phyloP scores from a whole-genome alignment of 2,888 invertebrate genomes.

The Cepaea hortensis region DNA sequence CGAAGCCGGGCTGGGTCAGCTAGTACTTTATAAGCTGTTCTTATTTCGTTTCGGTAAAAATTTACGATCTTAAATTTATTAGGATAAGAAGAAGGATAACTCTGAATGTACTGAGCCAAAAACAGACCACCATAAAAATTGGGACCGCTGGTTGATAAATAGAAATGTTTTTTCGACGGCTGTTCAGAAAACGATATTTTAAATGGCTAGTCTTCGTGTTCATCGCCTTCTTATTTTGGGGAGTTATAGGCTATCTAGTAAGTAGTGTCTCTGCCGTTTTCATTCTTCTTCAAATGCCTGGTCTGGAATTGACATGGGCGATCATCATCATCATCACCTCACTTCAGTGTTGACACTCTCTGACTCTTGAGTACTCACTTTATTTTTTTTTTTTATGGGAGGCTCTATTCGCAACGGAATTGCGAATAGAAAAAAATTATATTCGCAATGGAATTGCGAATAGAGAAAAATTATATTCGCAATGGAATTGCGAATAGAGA shows the following conservation, averaged over 20 bases:
- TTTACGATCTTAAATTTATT: background rate
- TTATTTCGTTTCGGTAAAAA: background rate
- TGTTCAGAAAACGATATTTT: conserved; percentile 21
- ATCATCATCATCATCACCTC: background rate
- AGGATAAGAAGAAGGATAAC: background rate
- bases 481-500: no score
- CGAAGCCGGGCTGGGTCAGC: no score
- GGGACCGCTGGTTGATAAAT: background rate
- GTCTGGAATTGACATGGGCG: background rate
- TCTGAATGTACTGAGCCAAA: background rate
- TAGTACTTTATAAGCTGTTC: no score
- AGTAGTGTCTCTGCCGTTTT: background rate
- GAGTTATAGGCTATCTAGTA: conserved; percentile 33
- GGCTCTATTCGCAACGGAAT: no score
- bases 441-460: no score
- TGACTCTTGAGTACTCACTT: background rate
- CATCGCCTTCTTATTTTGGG: conserved; percentile 30
- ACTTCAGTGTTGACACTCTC: background rate
- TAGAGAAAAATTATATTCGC: no score
- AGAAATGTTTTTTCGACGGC: conserved; percentile 24
- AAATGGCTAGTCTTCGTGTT: conserved; percentile 31
- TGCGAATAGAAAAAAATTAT: no score
- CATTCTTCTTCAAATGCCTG: background rate
- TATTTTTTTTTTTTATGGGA: background rate
- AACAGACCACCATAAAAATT: background rate